Evolutionary conservation across 2,797 vertebrate genomes (phyloP).

Genomic region (Spea hammondii): DNA sequence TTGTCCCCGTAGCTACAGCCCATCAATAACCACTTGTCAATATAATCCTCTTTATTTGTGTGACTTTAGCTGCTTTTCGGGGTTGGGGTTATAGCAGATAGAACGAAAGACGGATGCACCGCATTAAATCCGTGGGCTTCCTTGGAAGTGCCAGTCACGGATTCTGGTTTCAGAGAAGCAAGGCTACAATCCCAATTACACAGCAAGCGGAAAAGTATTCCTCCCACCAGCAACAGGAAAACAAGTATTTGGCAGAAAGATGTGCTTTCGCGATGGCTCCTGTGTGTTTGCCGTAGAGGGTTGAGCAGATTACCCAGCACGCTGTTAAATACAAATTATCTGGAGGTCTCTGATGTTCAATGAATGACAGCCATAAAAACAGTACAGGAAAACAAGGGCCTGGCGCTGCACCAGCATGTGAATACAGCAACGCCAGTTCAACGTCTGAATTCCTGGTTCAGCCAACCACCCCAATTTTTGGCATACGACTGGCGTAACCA

Average conservation of each 20-base stretch:
- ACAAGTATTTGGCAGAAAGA: conserved; percentile 36
- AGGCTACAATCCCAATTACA: conserved; percentile 24
- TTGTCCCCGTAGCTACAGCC: no score
- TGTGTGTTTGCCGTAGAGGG: conserved; percentile 29
- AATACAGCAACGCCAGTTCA: no score
- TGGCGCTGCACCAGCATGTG: no score
- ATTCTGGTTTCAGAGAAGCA: conserved; percentile 4
- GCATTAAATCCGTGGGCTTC: conserved; percentile 5
- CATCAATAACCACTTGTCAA: no score
- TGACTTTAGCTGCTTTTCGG: neutral
- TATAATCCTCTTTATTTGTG: neutral
- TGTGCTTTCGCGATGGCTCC: conserved; percentile 7
- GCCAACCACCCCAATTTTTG: no score
- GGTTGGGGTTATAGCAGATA: neutral
- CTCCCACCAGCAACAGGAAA: conserved; percentile 28
- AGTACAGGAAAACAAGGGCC: no score
- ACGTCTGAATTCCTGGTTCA: no score
- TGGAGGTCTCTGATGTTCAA: neutral
- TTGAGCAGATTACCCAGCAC: conserved; percentile 22
- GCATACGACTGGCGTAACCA: no score
- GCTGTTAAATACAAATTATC: neutral
- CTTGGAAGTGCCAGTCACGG: conserved; percentile 16
- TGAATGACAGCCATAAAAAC: no score
- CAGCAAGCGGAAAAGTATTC: conserved; percentile 1
- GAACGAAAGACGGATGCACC: neutral